These are phyloP conservation scores for Scelioninae gen. 1 DNA, from an alignment of 2,888 invertebrate species.

Conservation along the genomic window DNA sequence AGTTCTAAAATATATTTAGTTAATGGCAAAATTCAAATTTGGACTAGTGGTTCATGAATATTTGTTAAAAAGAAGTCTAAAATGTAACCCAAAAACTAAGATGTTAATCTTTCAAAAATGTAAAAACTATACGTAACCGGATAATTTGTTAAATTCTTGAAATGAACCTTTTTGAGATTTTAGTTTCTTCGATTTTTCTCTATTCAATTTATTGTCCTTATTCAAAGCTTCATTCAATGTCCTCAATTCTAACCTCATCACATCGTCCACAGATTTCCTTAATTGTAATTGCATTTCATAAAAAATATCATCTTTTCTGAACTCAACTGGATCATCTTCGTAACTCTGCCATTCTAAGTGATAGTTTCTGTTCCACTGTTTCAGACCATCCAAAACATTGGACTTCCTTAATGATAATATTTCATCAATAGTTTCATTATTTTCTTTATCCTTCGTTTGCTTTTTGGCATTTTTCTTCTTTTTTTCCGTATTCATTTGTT, in stretches of 20 bases:
- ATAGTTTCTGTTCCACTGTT: constrained; percentile 72
- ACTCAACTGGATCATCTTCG: constrained; percentile 87
- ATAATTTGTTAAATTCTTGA: no score
- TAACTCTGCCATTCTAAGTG: constrained; percentile 84
- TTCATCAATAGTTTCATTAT: constrained; percentile 38
- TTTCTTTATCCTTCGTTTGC: constrained; percentile 11
- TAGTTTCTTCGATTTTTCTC: constrained; percentile 68
- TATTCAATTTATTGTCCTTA: constrained; percentile 80
- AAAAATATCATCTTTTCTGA: constrained; percentile 88
- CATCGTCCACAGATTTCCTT: constrained; percentile 89
- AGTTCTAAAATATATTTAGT: no score
- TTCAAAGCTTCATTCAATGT: constrained; percentile 86
- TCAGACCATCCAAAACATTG: constrained; percentile 58
- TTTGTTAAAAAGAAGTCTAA: no score
- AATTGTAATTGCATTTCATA: constrained; percentile 88
- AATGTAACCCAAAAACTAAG: no score
- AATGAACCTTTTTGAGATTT: constrained; percentile 71
- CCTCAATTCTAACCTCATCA: constrained; percentile 87
- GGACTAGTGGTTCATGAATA: no score
- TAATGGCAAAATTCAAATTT: no score
- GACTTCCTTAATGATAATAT: constrained; percentile 14
- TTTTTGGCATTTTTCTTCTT: constrained; percentile 17
- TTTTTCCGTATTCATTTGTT: constrained; percentile 44
- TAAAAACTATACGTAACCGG: no score
- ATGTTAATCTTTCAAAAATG: no score